Evolutionary conservation across 2,888 invertebrate species (phyloP), one percentile per base, ranked within the genome.

Genomic region (Trachelus tabidus): DNA sequence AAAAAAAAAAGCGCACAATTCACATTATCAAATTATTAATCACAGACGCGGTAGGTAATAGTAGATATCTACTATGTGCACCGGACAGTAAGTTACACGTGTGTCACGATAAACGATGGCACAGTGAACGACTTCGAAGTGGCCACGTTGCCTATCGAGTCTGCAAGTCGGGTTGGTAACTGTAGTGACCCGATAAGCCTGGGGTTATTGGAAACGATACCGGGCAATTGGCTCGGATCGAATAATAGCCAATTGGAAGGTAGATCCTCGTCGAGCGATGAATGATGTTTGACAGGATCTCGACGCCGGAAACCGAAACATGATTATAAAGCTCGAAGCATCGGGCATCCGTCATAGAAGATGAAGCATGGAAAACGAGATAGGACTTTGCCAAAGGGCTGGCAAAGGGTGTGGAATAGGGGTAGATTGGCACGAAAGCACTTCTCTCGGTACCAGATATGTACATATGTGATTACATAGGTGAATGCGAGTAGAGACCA

Each of bases 231-330:
- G 86, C 87, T 86, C 85, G 81, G 84, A 85, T 84, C 85, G 86
- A 81, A 83, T 90, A 90, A 90, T 89, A 87, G 88, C 87, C 89
- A 89, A 90, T 90, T 88, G 87, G 83, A 75, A 79, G 73, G 79
- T 73, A 73, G 76, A 74, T 69, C 71, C 76, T 75, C 77, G 78
- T 75, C 75, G 69, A 15, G 77, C 40, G 76, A 75, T 79, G 81
- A 82, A 85, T 83, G 81, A 85, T 83, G 80, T 80, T 80, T 81
- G 77, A 78, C 81, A 82, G 81, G 11, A 6, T 69, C 33, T 82
- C 34, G 30, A 33, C 33, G 23, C 15, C 73, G 74, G 12, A 75
- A 80, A 83, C 83, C 84, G 83, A 86, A 88, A 87, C 83, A 83
- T 86, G 87, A 89, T 89, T 89, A 89, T 89, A 89, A 89, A 89